Evolutionary conservation across 2,888 invertebrate genomes (phyloP).

Genomic region (Acanthosepion lycidas): DNA sequence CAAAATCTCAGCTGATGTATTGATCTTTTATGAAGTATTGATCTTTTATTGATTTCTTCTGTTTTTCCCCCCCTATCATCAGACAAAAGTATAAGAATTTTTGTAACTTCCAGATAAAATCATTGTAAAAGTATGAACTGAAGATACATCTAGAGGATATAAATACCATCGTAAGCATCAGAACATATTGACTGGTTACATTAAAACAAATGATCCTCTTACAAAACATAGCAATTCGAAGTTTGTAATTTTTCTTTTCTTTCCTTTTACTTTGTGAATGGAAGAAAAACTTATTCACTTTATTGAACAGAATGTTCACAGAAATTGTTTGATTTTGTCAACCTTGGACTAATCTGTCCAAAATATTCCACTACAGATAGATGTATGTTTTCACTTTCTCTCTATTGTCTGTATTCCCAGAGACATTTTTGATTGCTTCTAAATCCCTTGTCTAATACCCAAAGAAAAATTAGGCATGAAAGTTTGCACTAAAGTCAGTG

Average conservation of each 20-base stretch:
- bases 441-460: not conserved
- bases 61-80: not conserved
- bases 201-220: constrained; percentile 14
- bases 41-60: not conserved
- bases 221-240: not conserved
- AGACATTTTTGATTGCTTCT: constrained; percentile 2
- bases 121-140: not conserved
- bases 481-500: not conserved
- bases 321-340: constrained; percentile 12
- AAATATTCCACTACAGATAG: not conserved
- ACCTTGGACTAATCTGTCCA: not conserved
- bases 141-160: constrained; percentile 20
- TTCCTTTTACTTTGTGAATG: not conserved
- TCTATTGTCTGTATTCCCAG: not conserved
- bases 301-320: not conserved
- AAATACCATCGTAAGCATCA: not conserved
- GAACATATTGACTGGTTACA: constrained; percentile 9
- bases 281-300: not conserved
- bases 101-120: not conserved
- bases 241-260: not conserved
- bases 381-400: not conserved
- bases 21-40: not conserved
- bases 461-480: not conserved
- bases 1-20: not conserved
- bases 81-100: not conserved